Evolutionary conservation across 2,888 invertebrate species (phyloP).

Genomic region (Desoria tigrina): DNA sequence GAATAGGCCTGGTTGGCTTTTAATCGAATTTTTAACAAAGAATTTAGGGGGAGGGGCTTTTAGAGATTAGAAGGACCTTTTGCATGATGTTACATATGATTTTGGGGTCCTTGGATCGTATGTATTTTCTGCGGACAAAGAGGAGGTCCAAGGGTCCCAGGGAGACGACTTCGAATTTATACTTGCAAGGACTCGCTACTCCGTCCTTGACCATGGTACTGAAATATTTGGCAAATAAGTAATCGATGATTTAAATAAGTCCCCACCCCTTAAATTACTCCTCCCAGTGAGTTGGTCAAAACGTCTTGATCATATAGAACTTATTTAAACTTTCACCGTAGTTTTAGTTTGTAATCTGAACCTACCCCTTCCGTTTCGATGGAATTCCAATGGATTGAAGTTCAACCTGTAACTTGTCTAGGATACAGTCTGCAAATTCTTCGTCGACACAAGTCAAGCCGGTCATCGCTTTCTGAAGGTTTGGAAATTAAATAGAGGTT

Average conservation of each 20-base stretch:
- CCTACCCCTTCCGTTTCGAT: background rate
- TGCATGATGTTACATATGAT: background rate
- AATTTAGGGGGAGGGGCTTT: too few relatives aligned
- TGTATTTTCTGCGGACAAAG: background rate
- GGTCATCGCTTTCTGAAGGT: background rate
- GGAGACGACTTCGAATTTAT: conserved; percentile 4
- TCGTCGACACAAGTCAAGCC: background rate
- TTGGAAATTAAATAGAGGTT: too few relatives aligned
- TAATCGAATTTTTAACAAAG: too few relatives aligned
- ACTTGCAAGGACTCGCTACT: background rate
- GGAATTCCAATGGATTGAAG: conserved; percentile 3
- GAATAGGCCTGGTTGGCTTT: too few relatives aligned
- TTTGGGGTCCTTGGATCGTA: background rate
- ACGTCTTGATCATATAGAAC: too few relatives aligned
- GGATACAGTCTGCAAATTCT: conserved; percentile 8
- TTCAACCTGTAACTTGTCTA: background rate
- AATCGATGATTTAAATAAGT: too few relatives aligned
- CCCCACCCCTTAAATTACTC: too few relatives aligned
- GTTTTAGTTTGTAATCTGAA: background rate
- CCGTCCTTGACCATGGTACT: background rate
- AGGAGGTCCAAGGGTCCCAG: background rate
- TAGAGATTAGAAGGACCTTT: background rate
- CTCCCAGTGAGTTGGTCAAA: too few relatives aligned
- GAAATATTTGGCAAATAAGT: background rate
- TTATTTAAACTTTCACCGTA: too few relatives aligned